These are phyloP conservation scores for Pocota personata DNA, from an alignment of 2,888 invertebrate species.

Conservation along the genomic window DNA sequence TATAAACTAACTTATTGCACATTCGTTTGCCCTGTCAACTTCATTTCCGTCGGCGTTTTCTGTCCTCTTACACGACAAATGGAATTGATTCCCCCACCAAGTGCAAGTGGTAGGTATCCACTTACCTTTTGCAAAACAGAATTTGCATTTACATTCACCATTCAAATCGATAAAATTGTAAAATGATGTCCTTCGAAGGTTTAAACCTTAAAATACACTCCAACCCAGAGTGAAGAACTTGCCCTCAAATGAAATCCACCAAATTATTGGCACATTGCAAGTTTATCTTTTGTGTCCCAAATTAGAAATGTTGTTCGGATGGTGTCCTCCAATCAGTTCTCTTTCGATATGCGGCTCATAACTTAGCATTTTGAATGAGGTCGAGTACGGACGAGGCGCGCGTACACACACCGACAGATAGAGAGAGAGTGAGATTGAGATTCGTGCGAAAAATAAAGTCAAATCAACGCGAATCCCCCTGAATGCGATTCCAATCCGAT, in stretches of 20 bases:
- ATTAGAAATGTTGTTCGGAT: conserved; percentile 72
- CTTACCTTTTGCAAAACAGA: conserved; percentile 8
- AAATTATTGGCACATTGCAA: conserved; percentile 74
- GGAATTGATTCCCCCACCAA: conserved; percentile 59
- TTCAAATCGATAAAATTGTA: conserved; percentile 67
- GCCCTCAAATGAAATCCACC: conserved; percentile 73
- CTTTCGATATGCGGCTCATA: conserved; percentile 70
- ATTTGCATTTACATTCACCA: conserved; percentile 66
- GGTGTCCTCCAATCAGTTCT: conserved; percentile 73
- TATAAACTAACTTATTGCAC: conserved; percentile 61
- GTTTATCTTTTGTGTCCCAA: conserved; percentile 74
- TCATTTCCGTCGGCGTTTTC: conserved; percentile 59
- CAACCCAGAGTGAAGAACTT: neutral
- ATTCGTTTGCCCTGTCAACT: conserved; percentile 55
- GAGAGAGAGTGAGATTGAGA: conserved; percentile 2
- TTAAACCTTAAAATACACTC: conserved; percentile 49
- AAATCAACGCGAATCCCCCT: conserved; percentile 52
- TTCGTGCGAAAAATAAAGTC: conserved; percentile 36
- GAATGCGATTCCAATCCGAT: conserved; percentile 68
- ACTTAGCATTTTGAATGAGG: conserved; percentile 74
- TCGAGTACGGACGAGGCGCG: conserved; percentile 37
- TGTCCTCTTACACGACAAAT: conserved; percentile 32
- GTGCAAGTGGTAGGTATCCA: conserved; percentile 26
- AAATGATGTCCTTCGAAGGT: conserved; percentile 68
- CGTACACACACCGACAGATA: neutral